Evolutionary conservation across 2,888 invertebrate genomes (phyloP).

Genomic region (Cantharis lateralis): DNA sequence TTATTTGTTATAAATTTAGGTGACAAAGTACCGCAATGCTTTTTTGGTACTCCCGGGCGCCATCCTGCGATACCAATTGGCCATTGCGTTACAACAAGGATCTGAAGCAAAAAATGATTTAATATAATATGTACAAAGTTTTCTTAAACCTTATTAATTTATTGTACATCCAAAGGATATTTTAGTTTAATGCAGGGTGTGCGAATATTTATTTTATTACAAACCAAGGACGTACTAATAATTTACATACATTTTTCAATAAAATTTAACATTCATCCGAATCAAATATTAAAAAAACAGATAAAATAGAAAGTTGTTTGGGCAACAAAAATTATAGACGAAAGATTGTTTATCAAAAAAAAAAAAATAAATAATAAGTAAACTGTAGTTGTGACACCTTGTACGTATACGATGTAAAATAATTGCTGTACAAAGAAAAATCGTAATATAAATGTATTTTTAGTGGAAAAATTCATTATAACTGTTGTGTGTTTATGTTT

Average conservation of each 20-base stretch:
- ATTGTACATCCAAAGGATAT: not conserved
- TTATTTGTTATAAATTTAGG: not conserved
- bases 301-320: not conserved
- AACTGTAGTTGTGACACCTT: constrained; percentile 28
- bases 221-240: not conserved
- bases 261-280: not conserved
- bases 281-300: not conserved
- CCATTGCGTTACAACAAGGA: not conserved
- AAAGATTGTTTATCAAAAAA: not conserved
- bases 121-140: not conserved
- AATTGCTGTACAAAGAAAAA: constrained; percentile 50
- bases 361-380: not conserved
- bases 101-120: not conserved
- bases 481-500: constrained; percentile 26
- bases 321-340: not conserved
- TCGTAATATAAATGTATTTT: constrained; percentile 26
- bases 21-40: not conserved
- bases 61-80: not conserved
- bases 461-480: constrained; percentile 19
- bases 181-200: not conserved
- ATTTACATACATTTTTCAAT: not conserved
- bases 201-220: not conserved
- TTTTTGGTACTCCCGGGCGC: not conserved
- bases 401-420: constrained; percentile 50
- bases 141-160: not conserved